These are phyloP conservation scores for Cromileptes altivelis DNA, from an alignment of 2,113 vertebrate species.

Conservation along the genomic window DNA sequence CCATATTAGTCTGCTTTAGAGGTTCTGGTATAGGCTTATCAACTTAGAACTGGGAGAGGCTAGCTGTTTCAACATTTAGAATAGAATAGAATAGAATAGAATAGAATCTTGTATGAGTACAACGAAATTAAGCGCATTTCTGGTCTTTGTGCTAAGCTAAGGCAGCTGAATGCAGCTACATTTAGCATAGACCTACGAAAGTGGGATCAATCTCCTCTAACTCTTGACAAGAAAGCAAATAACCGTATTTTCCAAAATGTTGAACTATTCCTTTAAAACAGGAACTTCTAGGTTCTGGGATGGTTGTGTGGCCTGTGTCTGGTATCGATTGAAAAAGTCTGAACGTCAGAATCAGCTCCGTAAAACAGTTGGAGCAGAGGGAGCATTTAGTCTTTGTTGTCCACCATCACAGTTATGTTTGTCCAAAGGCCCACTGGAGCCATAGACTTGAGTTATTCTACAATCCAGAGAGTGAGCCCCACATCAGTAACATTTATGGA, in stretches of 20 bases:
- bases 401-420: slow-evolving; percentile 78
- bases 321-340: slow-evolving; percentile 48
- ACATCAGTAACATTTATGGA: slow-evolving; percentile 84
- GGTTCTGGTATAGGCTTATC: too few species aligned
- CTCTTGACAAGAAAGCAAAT: too few species aligned
- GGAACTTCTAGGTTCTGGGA: not conserved
- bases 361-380: slow-evolving; percentile 45
- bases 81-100: too few species aligned
- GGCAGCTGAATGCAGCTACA: too few species aligned
- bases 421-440: slow-evolving; percentile 77
- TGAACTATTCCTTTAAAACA: not conserved
- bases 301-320: slow-evolving; percentile 14
- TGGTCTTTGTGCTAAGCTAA: too few species aligned
- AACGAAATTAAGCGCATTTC: too few species aligned
- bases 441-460: slow-evolving; percentile 81
- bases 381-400: slow-evolving; percentile 68
- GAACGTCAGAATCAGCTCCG: slow-evolving; percentile 32
- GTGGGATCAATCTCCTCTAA: too few species aligned
- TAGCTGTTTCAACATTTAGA: too few species aligned
- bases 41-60: too few species aligned
- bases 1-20: too few species aligned
- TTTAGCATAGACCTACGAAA: too few species aligned
- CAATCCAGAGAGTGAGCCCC: slow-evolving; percentile 65
- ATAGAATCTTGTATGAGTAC: too few species aligned
- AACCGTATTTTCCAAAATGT: not conserved